Conservation (phyloP, 2,888 invertebrate species). For the Beris morrisii region DNA sequence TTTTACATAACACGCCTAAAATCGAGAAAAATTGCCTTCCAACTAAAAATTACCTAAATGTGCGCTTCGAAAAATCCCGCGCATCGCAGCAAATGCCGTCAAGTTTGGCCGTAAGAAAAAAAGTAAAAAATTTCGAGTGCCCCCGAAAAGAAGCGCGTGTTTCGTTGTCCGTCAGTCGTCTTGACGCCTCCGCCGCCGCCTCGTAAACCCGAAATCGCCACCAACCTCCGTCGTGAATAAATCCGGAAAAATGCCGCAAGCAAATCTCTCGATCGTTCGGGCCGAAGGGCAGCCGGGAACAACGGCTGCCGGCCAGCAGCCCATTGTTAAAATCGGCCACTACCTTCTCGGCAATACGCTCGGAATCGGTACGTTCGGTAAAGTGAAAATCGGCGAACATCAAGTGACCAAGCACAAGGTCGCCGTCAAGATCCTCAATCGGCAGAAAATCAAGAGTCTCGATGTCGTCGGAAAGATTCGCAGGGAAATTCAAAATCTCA, state of each 20-base stretch:
- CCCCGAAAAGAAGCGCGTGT: not conserved
- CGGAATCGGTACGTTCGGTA: constrained; percentile 98
- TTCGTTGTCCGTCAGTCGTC: not conserved
- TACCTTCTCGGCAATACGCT: constrained; percentile 85
- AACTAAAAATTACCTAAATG: constrained; percentile 25
- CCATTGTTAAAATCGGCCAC: constrained; percentile 92
- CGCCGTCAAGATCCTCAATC: constrained; percentile 96
- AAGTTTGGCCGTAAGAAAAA: constrained; percentile 16
- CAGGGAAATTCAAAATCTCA: constrained; percentile 97
- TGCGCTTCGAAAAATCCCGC: constrained; percentile 33
- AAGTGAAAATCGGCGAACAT: constrained; percentile 99
- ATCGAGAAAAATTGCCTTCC: too few species aligned
- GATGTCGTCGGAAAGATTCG: constrained; percentile 99
- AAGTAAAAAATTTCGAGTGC: not conserved
- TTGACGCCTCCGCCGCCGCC: not conserved
- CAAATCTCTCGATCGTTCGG: constrained; percentile 31
- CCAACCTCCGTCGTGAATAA: not conserved
- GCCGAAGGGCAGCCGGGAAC: constrained; percentile 33
- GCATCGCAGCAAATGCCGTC: constrained; percentile 24
- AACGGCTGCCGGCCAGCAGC: constrained; percentile 58
- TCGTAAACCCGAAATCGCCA: not conserved
- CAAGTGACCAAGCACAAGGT: constrained; percentile 97
- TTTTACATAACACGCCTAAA: too few species aligned
- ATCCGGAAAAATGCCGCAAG: constrained; percentile 35
- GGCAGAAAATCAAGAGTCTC: constrained; percentile 97